Conservation (phyloP, 2,888 invertebrate genomes). For the Drosophila niveifrons region DNA sequence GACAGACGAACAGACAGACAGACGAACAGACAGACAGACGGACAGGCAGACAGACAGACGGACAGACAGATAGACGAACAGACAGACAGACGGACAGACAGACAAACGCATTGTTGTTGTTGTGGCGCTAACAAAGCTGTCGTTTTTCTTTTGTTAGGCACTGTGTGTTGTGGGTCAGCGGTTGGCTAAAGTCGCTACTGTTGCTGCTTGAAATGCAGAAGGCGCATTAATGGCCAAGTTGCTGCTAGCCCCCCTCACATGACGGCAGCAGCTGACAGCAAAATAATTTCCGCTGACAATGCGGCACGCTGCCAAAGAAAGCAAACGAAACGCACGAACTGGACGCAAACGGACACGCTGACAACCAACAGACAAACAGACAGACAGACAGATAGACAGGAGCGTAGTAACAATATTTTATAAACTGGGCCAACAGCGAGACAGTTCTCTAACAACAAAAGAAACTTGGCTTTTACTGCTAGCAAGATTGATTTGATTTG, state of each 20-base stretch:
- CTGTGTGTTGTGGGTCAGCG: slow-evolving; percentile 9
- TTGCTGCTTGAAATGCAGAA: slow-evolving; percentile 47
- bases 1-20: no score
- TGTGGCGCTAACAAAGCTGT: no score
- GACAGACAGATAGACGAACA: no score
- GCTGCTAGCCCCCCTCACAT: slow-evolving; percentile 13
- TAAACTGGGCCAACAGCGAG: slow-evolving; percentile 1
- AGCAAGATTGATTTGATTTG: no score
- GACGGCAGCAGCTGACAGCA: slow-evolving; percentile 55
- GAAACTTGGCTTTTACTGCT: no score
- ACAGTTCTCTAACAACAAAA: no score
- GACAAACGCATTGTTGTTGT: background rate
- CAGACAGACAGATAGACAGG: background rate
- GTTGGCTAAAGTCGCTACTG: slow-evolving; percentile 7
- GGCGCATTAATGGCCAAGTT: slow-evolving; percentile 28
- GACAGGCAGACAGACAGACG: no score
- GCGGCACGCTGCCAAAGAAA: slow-evolving; percentile 28
- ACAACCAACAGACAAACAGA: background rate
- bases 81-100: background rate
- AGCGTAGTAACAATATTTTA: slow-evolving; percentile 6
- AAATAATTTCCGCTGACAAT: slow-evolving; percentile 76
- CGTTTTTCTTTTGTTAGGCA: slow-evolving; percentile 10
- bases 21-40: no score
- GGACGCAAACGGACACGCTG: background rate
- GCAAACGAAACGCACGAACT: slow-evolving; percentile 21